Percentiles rank a stretch among this genome's conserved stretches.
Conservation (phyloP, 2,797 vertebrate genomes). For the Perodicticus potto region DNA sequence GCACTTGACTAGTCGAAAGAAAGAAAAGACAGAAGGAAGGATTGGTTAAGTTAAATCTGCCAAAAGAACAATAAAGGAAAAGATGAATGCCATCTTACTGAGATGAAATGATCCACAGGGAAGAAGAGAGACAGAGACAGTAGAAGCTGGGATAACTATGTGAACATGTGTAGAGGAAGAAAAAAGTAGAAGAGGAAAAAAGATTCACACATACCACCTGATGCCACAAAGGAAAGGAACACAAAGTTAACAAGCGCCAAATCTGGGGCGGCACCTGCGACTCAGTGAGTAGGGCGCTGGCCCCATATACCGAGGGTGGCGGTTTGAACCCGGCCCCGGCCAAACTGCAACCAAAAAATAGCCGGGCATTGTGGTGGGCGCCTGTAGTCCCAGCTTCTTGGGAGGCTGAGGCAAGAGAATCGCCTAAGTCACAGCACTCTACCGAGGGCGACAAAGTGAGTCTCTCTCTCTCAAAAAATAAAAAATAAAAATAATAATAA, state of each 20-base stretch:
- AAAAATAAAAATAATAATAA: no score
- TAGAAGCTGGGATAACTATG: not conserved
- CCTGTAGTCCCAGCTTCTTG: no score
- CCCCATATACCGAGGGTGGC: no score
- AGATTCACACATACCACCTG: not conserved
- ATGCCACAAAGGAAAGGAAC: not conserved
- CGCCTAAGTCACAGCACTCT: no score
- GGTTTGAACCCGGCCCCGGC: no score
- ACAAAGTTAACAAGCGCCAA: slow-evolving; percentile 29
- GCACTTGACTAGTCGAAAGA: not conserved
- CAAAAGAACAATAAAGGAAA: slow-evolving; percentile 32
- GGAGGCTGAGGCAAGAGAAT: no score
- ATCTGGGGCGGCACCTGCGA: not conserved
- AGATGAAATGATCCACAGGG: slow-evolving; percentile 4
- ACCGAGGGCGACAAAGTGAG: no score
- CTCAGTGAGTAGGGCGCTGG: no score
- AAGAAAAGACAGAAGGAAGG: not conserved
- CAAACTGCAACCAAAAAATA: no score
- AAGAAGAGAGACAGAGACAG: slow-evolving; percentile 21
- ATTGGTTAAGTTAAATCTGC: not conserved
- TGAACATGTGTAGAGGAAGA: not conserved
- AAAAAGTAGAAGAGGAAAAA: not conserved
- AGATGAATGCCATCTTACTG: slow-evolving; percentile 13
- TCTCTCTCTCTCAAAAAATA: no score
- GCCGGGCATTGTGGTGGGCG: no score